Percentiles rank a stretch among this genome's conserved stretches.
Conservation (phyloP, 2,888 invertebrate species). For the Mechanitis mazaeus region DNA sequence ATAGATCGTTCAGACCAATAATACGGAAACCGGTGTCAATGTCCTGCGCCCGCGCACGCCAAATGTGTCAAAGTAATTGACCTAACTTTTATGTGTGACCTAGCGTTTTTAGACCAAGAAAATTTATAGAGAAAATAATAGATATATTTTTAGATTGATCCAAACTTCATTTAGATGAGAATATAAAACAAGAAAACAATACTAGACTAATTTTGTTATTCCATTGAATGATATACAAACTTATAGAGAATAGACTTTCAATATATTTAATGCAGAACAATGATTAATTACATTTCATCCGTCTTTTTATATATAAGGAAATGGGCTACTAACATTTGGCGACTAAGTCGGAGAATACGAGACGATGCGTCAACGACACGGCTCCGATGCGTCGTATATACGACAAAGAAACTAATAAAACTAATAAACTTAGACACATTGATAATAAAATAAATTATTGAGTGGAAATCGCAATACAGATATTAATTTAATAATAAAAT, state of each 20-base stretch:
- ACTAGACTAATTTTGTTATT: no score
- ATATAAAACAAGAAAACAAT: no score
- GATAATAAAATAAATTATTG: no score
- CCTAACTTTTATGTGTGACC: conserved; percentile 13
- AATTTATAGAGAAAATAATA: conserved; percentile 33
- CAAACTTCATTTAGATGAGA: no score
- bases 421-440: no score
- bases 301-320: conserved; percentile 15
- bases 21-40: conserved; percentile 64
- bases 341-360: conserved; percentile 33
- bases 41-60: conserved; percentile 38
- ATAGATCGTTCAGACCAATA: conserved; percentile 61
- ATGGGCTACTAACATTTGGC: conserved; percentile 27
- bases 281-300: conserved; percentile 4
- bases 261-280: neutral
- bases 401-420: neutral
- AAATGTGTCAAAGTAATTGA: conserved; percentile 32
- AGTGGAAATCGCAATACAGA: no score
- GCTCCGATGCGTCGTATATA: conserved; percentile 27
- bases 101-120: conserved; percentile 30
- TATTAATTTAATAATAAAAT: no score
- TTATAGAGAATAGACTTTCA: no score
- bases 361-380: conserved; percentile 27
- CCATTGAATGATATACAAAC: no score
- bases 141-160: no score